Conservation (phyloP, 2,888 invertebrate species). For the Melikaiella ostensackeni region DNA sequence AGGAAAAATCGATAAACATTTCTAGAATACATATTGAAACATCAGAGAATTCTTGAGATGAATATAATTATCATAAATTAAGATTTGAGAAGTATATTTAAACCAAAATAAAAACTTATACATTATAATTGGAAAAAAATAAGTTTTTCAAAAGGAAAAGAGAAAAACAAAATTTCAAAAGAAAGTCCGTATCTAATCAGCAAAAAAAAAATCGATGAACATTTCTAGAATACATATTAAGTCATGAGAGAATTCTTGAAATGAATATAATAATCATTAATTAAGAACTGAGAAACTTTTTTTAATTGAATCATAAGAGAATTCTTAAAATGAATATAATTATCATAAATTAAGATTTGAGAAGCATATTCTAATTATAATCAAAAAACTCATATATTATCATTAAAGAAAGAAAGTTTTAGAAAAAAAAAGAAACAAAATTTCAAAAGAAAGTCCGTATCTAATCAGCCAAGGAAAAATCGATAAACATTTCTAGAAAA, state of each 20-base stretch:
- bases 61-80: neutral
- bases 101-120: no score
- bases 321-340: neutral
- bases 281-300: neutral
- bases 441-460: slow-evolving; percentile 22
- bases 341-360: neutral
- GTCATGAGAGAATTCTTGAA: neutral
- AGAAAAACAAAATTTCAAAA: no score
- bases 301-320: no score
- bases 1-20: neutral
- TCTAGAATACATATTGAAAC: neutral
- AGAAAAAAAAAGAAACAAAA: no score
- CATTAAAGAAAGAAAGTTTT: no score
- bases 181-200: slow-evolving; percentile 21
- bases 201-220: neutral
- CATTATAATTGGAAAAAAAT: no score
- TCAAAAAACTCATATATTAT: no score
- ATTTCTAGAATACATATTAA: neutral
- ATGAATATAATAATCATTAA: neutral
- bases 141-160: no score
- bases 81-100: no score
- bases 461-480: slow-evolving; percentile 8
- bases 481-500: neutral
- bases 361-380: no score
- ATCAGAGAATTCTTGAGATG: neutral